These are phyloP conservation scores for Acinonyx jubatus DNA, from an alignment of 2,113 vertebrate genomes.

Conservation along the genomic window DNA sequence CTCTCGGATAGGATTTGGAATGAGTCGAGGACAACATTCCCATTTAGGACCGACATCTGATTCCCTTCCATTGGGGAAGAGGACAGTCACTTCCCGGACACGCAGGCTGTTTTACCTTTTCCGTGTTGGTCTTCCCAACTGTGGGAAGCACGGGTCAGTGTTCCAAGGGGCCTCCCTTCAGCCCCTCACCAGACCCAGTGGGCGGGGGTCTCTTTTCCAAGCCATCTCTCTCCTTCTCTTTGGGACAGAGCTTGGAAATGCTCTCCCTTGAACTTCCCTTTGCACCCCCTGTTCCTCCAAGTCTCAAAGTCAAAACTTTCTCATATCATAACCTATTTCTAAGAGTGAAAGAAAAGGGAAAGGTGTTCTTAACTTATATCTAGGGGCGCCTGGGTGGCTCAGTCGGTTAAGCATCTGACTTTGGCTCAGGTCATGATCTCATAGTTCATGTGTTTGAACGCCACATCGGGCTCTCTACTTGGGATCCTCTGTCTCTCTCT, in stretches of 20 bases:
- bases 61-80: neutral
- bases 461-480: too few species aligned
- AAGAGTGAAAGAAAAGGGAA: neutral
- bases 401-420: too few species aligned
- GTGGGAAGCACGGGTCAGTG: neutral
- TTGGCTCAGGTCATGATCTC: too few species aligned
- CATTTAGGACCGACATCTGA: neutral
- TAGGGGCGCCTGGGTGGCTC: neutral
- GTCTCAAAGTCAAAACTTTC: conserved; percentile 9
- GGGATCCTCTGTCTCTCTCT: too few species aligned
- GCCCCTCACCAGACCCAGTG: neutral
- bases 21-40: neutral
- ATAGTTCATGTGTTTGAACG: too few species aligned
- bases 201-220: neutral
- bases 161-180: neutral
- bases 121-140: neutral
- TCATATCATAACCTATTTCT: neutral
- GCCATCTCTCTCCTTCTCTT: neutral
- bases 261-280: neutral
- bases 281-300: neutral
- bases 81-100: neutral
- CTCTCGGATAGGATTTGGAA: neutral
- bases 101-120: neutral
- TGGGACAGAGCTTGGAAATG: neutral
- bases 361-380: conserved; percentile 5